phyloP scores from a whole-genome alignment of 2,888 invertebrate species.

The Nephrocerus scutellatus region DNA sequence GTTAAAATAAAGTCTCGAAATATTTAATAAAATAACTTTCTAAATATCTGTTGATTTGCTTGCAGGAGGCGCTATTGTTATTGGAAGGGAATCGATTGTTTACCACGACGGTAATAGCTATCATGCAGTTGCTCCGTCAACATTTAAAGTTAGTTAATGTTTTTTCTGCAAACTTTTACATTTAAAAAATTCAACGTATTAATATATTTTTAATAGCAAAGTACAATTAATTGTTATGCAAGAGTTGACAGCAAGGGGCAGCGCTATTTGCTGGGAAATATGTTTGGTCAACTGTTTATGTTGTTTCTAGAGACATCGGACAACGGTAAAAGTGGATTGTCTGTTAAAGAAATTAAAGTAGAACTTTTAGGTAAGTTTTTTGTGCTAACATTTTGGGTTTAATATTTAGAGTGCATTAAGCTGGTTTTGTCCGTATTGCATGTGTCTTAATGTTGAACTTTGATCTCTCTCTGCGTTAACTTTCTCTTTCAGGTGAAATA shows the following conservation, averaged over 20 bases:
- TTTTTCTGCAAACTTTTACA: background rate
- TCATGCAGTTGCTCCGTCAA: conserved; percentile 86
- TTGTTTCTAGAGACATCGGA: conserved; percentile 81
- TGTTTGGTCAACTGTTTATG: conserved; percentile 94
- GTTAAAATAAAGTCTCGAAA: background rate
- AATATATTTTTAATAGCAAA: conserved; percentile 56
- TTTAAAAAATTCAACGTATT: background rate
- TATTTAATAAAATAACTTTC: conserved; percentile 1
- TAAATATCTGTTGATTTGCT: conserved; percentile 14
- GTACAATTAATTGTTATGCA: conserved; percentile 90
- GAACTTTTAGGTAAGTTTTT: conserved; percentile 69
- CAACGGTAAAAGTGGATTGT: conserved; percentile 64
- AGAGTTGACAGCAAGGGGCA: conserved; percentile 86
- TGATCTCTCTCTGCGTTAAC: too few species aligned
- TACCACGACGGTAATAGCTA: conserved; percentile 91
- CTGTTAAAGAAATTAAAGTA: conserved; percentile 87
- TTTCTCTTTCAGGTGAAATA: conserved; percentile 60
- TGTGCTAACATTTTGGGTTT: too few species aligned
- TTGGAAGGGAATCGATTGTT: conserved; percentile 95
- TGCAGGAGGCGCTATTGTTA: conserved; percentile 81
- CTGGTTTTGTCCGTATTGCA: too few species aligned
- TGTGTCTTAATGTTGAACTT: too few species aligned
- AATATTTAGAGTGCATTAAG: too few species aligned
- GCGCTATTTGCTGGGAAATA: conserved; percentile 87
- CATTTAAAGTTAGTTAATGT: conserved; percentile 67